Percentiles rank a stretch among this genome's conserved stretches.
phyloP scores from a whole-genome alignment of 2,888 invertebrate genomes.

The Coelopa pilipes region DNA sequence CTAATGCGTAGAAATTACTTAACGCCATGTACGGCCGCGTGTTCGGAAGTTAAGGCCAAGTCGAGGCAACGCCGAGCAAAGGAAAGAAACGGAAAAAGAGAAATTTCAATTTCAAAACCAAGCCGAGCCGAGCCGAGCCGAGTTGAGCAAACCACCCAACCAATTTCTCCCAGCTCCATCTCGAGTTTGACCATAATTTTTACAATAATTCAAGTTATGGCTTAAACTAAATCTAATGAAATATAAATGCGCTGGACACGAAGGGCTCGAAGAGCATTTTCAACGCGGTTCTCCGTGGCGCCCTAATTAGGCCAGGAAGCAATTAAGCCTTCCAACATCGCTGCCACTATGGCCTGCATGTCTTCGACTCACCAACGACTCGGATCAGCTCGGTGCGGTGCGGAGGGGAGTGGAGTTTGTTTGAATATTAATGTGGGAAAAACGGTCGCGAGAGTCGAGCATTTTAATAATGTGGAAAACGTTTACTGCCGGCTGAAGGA shows the following conservation, averaged over 20 bases:
- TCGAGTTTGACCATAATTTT: neutral
- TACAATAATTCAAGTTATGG: neutral
- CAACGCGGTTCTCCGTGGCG: neutral
- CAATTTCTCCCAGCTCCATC: neutral
- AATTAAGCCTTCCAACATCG: constrained; percentile 40
- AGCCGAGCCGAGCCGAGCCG: too few relatives aligned
- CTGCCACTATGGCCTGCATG: constrained; percentile 21
- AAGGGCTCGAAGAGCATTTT: neutral
- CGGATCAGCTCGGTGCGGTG: neutral
- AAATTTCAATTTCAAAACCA: neutral
- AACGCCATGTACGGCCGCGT: neutral
- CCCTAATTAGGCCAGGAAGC: constrained; percentile 46
- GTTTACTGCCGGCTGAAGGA: neutral
- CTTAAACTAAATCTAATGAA: neutral
- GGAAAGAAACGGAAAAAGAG: constrained; percentile 1
- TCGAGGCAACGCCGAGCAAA: neutral
- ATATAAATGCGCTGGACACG: neutral
- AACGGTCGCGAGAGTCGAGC: constrained; percentile 15
- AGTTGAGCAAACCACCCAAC: too few relatives aligned
- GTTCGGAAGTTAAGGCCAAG: constrained; percentile 16
- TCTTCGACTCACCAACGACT: neutral
- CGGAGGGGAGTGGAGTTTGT: neutral
- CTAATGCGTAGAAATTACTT: constrained; percentile 1
- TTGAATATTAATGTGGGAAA: constrained; percentile 47
- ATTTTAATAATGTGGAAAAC: constrained; percentile 3